A percentile compares a stretch with the other conserved stretches of the same genome.
Conservation (phyloP, 2,797 vertebrate species). For the Thaleichthys pacificus region DNA sequence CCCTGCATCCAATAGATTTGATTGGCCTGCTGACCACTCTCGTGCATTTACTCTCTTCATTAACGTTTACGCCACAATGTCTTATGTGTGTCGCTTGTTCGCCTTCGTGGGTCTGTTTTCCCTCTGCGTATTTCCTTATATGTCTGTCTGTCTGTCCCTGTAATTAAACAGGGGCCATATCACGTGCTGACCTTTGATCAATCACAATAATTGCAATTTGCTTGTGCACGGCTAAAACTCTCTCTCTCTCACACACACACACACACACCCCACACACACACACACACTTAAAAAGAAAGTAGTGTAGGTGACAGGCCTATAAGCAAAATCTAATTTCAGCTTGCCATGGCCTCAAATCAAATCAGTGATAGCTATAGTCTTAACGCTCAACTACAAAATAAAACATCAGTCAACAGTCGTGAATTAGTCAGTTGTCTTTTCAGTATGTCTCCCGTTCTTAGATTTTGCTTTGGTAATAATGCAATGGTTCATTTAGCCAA, state of each 20-base stretch:
- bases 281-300: background rate
- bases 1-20: no score
- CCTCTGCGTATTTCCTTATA: background rate
- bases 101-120: background rate
- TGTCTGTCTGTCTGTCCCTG: background rate
- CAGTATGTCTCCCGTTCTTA: background rate
- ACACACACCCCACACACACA: slow-evolving; percentile 2
- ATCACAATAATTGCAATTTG: no score
- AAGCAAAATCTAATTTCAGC: no score
- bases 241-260: slow-evolving; percentile 1
- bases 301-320: background rate
- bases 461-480: slow-evolving; percentile 1
- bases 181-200: no score
- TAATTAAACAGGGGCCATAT: no score
- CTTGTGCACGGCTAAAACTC: background rate
- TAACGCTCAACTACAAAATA: no score
- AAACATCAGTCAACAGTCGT: no score
- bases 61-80: background rate
- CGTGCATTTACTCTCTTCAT: background rate
- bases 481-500: background rate
- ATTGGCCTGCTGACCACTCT: background rate
- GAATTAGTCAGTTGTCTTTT: background rate
- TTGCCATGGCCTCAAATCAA: no score
- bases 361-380: no score
- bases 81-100: background rate